These are phyloP conservation scores for Myiotriccus ornatus DNA, from an alignment of 2,797 vertebrate species.

Conservation along the genomic window DNA sequence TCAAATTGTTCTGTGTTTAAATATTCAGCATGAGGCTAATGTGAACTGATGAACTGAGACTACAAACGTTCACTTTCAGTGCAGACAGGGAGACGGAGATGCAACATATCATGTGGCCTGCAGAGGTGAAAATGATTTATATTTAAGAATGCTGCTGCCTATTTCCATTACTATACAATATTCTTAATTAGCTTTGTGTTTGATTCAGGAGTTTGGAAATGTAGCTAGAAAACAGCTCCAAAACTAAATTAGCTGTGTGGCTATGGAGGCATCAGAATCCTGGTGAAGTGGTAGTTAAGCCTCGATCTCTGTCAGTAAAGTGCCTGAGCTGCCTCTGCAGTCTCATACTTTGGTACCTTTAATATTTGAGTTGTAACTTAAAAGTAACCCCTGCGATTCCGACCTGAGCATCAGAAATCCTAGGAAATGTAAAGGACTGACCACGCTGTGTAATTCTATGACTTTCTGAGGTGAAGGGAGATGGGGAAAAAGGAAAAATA, in stretches of 20 bases:
- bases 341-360: not conserved
- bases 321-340: not conserved
- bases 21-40: constrained; percentile 87
- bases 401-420: not conserved
- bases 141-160: constrained; percentile 74
- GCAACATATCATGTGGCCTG: constrained; percentile 74
- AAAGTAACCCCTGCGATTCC: not conserved
- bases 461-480: not conserved
- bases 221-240: not conserved
- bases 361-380: not conserved
- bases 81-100: constrained; percentile 74
- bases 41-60: constrained; percentile 85
- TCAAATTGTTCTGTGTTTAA: constrained; percentile 86
- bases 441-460: not conserved
- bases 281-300: not conserved
- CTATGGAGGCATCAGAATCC: not conserved
- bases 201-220: constrained; percentile 56
- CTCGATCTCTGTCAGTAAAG: not conserved
- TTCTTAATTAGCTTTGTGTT: constrained; percentile 74
- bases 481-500: not conserved
- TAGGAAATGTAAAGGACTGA: not conserved
- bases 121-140: constrained; percentile 80
- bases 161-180: constrained; percentile 70
- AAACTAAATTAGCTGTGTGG: not conserved
- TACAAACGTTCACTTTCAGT: constrained; percentile 81